Evolutionary conservation across 2,797 vertebrate genomes (phyloP).

Genomic region (Huso huso): DNA sequence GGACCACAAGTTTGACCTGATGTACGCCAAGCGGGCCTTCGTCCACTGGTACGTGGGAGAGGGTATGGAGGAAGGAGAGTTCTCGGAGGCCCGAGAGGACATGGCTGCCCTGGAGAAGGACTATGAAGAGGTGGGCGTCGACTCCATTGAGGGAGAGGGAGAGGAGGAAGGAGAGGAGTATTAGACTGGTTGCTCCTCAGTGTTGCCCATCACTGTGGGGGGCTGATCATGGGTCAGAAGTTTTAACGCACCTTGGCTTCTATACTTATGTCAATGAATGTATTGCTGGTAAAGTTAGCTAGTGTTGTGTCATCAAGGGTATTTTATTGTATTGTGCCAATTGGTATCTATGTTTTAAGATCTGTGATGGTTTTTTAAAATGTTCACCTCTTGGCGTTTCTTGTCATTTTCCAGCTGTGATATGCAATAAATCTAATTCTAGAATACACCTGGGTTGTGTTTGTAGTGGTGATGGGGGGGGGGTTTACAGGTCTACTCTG

Average conservation of each 20-base stretch:
- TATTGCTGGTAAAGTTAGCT: constrained; percentile 15
- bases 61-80: constrained; percentile 86
- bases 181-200: constrained; percentile 34
- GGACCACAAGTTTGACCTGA: constrained; percentile 81
- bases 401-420: constrained; percentile 25
- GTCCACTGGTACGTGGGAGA: constrained; percentile 86
- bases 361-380: constrained; percentile 8
- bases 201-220: neutral
- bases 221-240: constrained; percentile 8
- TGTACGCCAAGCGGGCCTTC: constrained; percentile 82
- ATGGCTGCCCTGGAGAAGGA: constrained; percentile 87
- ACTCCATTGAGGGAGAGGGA: constrained; percentile 79
- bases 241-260: constrained; percentile 15
- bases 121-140: constrained; percentile 81
- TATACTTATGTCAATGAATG: constrained; percentile 13
- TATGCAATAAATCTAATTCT: constrained; percentile 35
- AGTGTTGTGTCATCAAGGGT: constrained; percentile 16
- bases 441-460: constrained; percentile 1
- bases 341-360: neutral
- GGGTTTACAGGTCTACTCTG: too few species aligned
- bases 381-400: constrained; percentile 19
- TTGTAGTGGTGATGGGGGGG: too few species aligned
- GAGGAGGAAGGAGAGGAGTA: constrained; percentile 85
- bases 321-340: neutral
- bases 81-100: constrained; percentile 80